Evolutionary conservation across 2,797 vertebrate species (phyloP), one percentile per base, ranked within the genome.

Genomic region (Neosalanx taihuensis): DNA sequence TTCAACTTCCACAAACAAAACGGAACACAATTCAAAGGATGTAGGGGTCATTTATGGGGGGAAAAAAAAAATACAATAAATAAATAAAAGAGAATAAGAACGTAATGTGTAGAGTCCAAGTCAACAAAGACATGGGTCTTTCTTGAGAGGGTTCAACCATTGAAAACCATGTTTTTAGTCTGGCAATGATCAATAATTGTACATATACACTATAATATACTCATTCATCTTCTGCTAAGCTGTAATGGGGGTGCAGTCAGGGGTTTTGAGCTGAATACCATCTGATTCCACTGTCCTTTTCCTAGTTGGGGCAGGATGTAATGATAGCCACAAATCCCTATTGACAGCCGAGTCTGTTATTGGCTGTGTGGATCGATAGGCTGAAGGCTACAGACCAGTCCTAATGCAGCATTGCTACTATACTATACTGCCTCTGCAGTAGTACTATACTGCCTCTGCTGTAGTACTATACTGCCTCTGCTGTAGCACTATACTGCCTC

Each of bases 291-390:
- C 77, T 69, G 72, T 65, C 72, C 74, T 85, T 76, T 1, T 82
- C 82, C 75, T 80, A 75, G 82, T 75, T 71, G 76, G 87, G 84
- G 89, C 83, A 85, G 72, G 83, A 67, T 79, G 76, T 89, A 90
- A 88, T 81, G 86, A 87, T 84, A 78, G 75, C 81, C 84, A 81
- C 84, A 87, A 86, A 89, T 89, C 89, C 88, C 86, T 81, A 82
- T 87, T 83, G 86, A 85, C 84, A 80, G 83, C 86, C 84, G 81
- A 76, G 85, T 86, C 67, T 79, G 80, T 84, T 90, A 89, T 88
- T 86, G 88, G 83, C 86, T 85, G 71, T n/a, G 73, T 61, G 72
- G 80, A 89, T 92, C 91, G 85, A 92, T 90, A 86, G 69, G 73
- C 85, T 83, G 79, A 84, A 71, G 80, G 81, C 80, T 67, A 63